Percentiles rank a stretch among this genome's conserved stretches.
phyloP scores from a whole-genome alignment of 2,113 vertebrate genomes.

The Centropus unirufus region DNA sequence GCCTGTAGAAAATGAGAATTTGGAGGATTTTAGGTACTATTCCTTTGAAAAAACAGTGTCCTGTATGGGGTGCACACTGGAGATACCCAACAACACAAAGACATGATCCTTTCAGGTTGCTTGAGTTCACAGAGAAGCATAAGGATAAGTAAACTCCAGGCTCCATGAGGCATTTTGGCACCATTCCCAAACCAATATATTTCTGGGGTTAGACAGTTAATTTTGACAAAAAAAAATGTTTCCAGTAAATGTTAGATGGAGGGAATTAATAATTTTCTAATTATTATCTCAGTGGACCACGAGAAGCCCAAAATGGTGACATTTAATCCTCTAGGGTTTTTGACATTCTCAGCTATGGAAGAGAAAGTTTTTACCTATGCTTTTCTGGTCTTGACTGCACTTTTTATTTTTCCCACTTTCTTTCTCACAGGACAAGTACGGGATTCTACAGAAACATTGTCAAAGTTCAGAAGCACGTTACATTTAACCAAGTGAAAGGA shows the following conservation, averaged over 20 bases:
- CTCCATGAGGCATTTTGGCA: not conserved
- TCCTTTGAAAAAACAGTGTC: not conserved
- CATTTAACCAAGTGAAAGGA: constrained; percentile 98
- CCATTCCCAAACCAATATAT: not conserved
- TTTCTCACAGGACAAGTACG: constrained; percentile 79
- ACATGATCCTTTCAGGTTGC: not conserved
- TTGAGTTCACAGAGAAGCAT: not conserved
- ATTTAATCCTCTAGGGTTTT: not conserved
- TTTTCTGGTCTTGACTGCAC: not conserved
- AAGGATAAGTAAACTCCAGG: not conserved
- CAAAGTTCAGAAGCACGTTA: constrained; percentile 95
- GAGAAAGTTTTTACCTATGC: not conserved
- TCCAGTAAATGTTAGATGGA: not conserved
- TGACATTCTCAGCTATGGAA: not conserved
- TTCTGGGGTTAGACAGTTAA: not conserved
- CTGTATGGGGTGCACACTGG: not conserved
- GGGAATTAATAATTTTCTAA: not conserved
- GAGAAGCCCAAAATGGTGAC: not conserved
- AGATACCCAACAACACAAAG: not conserved
- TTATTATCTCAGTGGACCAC: not conserved
- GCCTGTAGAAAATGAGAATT: not conserved
- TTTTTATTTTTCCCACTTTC: not conserved
- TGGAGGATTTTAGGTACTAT: not conserved
- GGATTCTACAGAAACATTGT: constrained; percentile 94
- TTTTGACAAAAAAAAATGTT: not conserved